phyloP scores from a whole-genome alignment of 23 tunicate species.

The Oikopleura dioica region DNA sequence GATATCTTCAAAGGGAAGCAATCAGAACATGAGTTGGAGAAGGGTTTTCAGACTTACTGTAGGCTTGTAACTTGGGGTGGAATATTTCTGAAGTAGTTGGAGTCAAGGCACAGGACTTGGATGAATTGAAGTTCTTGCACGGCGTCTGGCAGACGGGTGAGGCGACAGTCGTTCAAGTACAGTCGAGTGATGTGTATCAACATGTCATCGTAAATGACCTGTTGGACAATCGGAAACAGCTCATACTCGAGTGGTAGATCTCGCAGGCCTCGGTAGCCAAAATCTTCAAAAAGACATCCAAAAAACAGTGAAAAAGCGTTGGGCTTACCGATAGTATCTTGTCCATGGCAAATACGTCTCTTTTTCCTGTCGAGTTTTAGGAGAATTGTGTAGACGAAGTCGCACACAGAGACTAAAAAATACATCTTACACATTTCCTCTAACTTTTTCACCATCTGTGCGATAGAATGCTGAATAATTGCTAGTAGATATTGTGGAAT shows the following conservation, averaged over 20 bases:
- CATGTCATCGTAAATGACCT: neutral
- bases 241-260: constrained; percentile 6
- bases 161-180: neutral
- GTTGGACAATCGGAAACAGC: neutral
- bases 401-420: constrained; percentile 10
- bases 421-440: too few relatives aligned
- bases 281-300: too few relatives aligned
- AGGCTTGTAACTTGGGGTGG: neutral
- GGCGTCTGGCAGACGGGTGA: neutral
- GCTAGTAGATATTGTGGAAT: too few relatives aligned
- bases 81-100: neutral
- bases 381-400: neutral
- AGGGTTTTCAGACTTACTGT: neutral
- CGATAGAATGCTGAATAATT: too few relatives aligned
- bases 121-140: neutral
- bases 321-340: neutral
- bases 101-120: neutral
- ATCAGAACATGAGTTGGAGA: neutral
- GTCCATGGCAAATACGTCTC: neutral
- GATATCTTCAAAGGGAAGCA: neutral
- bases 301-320: too few relatives aligned
- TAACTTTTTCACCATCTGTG: too few relatives aligned
- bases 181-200: neutral
- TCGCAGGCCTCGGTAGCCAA: neutral
- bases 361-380: neutral